Conservation (phyloP, 2,113 vertebrate species). For the Cairina moschata region DNA sequence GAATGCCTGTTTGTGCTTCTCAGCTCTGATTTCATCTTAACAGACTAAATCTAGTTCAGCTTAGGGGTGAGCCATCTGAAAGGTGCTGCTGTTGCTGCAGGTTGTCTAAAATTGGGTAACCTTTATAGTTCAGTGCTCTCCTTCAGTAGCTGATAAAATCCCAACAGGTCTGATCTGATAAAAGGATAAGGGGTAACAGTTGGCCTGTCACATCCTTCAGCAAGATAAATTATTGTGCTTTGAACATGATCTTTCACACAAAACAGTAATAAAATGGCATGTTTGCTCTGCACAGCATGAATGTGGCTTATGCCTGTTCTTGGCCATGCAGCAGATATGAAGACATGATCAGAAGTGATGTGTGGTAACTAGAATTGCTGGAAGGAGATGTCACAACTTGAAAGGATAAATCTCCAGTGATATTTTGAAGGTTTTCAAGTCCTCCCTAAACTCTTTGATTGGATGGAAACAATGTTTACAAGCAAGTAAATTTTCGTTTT, state of each 20-base stretch:
- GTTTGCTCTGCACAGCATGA: background rate
- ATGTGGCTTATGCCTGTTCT: background rate
- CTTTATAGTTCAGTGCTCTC: background rate
- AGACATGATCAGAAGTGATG: background rate
- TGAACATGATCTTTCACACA: background rate
- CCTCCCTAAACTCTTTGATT: background rate
- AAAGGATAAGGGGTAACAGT: background rate
- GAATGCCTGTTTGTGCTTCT: background rate
- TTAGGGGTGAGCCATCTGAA: background rate
- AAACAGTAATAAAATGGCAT: background rate
- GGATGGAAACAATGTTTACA: background rate
- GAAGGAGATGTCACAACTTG: background rate
- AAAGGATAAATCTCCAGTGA: background rate
- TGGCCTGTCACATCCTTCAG: background rate
- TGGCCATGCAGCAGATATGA: background rate
- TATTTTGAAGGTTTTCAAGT: background rate
- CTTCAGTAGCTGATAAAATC: background rate
- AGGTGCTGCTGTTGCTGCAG: background rate
- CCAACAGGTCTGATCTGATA: background rate
- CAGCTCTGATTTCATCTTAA: background rate
- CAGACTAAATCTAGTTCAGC: background rate
- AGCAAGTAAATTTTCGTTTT: background rate
- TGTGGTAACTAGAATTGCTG: background rate
- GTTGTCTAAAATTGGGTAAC: background rate
- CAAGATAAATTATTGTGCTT: background rate